Conservation (phyloP, 2,888 invertebrate species). For the Hydraecia micacea region DNA sequence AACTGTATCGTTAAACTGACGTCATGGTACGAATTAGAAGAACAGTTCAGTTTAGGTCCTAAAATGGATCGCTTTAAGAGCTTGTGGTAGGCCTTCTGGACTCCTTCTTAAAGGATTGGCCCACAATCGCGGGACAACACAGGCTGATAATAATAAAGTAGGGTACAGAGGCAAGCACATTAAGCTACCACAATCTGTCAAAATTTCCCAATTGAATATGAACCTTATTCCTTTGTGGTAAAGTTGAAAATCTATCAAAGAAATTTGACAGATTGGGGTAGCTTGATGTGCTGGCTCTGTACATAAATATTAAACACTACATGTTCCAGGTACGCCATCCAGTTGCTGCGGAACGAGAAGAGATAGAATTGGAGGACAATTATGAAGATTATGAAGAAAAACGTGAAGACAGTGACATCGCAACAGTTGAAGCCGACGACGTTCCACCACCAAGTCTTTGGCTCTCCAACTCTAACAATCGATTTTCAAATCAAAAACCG, state of each 20-base stretch:
- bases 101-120: background rate
- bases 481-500: background rate
- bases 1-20: too few species aligned
- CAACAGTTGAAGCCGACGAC: slow-evolving; percentile 25
- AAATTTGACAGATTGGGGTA: too few species aligned
- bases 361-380: slow-evolving; percentile 43
- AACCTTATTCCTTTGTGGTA: too few species aligned
- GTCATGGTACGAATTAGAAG: too few species aligned
- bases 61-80: too few species aligned
- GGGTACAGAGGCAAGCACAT: too few species aligned
- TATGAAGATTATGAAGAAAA: slow-evolving; percentile 50
- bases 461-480: slow-evolving; percentile 5
- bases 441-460: background rate
- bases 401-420: slow-evolving; percentile 25
- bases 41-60: too few species aligned
- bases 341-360: slow-evolving; percentile 38
- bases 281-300: too few species aligned
- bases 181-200: too few species aligned
- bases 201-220: too few species aligned
- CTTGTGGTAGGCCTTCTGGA: too few species aligned
- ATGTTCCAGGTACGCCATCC: slow-evolving; percentile 42
- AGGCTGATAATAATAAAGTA: background rate
- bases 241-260: too few species aligned
- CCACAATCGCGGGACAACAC: background rate
- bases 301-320: background rate